Conservation (phyloP, 2,888 invertebrate species). For the Eugnorisma glareosa region DNA sequence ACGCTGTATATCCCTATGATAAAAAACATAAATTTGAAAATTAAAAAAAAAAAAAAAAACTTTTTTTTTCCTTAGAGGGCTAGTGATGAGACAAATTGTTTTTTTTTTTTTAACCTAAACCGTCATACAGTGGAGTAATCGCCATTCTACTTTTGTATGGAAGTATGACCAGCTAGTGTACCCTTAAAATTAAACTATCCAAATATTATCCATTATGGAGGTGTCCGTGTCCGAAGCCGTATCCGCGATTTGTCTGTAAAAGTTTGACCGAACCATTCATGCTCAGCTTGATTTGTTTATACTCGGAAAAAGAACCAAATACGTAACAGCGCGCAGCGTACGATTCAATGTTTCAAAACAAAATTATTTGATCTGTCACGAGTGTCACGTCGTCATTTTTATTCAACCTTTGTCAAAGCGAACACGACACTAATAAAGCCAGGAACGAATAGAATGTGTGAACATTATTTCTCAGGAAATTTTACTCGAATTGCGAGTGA, state of each 20-base stretch:
- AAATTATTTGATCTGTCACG: not conserved
- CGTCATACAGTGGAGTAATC: no score
- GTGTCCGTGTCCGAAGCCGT: not conserved
- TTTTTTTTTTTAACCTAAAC: no score
- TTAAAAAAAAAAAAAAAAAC: no score
- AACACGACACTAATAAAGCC: slow-evolving; percentile 20
- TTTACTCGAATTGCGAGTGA: slow-evolving; percentile 6
- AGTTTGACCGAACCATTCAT: not conserved
- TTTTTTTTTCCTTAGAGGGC: no score
- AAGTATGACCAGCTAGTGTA: no score
- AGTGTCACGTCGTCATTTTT: not conserved
- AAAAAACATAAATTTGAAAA: no score
- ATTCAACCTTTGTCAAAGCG: slow-evolving; percentile 9
- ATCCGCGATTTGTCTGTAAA: not conserved
- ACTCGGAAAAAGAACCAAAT: not conserved
- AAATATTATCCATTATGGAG: not conserved
- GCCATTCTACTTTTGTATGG: no score
- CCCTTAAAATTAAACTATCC: not conserved
- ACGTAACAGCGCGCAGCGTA: not conserved
- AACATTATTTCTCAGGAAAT: slow-evolving; percentile 14
- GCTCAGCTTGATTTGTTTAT: not conserved
- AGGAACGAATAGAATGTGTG: slow-evolving; percentile 1
- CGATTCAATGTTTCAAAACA: slow-evolving; percentile 4
- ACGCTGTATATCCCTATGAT: no score
- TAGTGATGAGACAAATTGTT: no score